Conservation (phyloP, 2,113 vertebrate genomes). For the Chascanopsetta lugubris region DNA sequence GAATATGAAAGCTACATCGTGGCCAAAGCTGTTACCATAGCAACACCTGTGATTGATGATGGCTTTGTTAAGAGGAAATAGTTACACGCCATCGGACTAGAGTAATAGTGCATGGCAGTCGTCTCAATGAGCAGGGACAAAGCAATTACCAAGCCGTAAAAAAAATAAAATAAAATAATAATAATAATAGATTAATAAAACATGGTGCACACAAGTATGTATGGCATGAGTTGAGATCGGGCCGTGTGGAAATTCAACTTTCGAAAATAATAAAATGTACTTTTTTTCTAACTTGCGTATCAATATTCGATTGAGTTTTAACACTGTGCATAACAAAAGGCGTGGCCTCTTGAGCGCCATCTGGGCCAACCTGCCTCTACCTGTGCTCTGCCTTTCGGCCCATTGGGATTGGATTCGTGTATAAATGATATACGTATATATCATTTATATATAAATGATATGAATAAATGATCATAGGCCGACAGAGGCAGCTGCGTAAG, state of each 20-base stretch:
- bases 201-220: conserved; percentile 54
- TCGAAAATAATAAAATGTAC: conserved; percentile 1
- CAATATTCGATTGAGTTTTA: too few relatives aligned
- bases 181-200: conserved; percentile 73
- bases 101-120: conserved; percentile 78
- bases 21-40: conserved; percentile 64
- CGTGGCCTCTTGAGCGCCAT: too few relatives aligned
- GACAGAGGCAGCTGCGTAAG: too few relatives aligned
- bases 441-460: too few relatives aligned
- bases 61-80: conserved; percentile 77
- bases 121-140: conserved; percentile 77
- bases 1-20: conserved; percentile 56
- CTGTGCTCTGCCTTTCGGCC: too few relatives aligned
- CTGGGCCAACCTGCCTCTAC: too few relatives aligned
- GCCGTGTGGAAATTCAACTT: conserved; percentile 13
- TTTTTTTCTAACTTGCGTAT: too few relatives aligned
- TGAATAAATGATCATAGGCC: too few relatives aligned
- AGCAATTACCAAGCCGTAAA: conserved; percentile 78
- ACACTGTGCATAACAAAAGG: too few relatives aligned
- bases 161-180: too few relatives aligned
- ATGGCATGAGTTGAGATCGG: conserved; percentile 46
- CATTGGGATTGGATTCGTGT: too few relatives aligned
- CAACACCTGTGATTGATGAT: conserved; percentile 77
- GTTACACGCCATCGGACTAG: conserved; percentile 76
- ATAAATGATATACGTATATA: too few relatives aligned